Evolutionary conservation across 1,140 invertebrate species (phyloP).

Genomic region (Drosophila equinoxialis): DNA sequence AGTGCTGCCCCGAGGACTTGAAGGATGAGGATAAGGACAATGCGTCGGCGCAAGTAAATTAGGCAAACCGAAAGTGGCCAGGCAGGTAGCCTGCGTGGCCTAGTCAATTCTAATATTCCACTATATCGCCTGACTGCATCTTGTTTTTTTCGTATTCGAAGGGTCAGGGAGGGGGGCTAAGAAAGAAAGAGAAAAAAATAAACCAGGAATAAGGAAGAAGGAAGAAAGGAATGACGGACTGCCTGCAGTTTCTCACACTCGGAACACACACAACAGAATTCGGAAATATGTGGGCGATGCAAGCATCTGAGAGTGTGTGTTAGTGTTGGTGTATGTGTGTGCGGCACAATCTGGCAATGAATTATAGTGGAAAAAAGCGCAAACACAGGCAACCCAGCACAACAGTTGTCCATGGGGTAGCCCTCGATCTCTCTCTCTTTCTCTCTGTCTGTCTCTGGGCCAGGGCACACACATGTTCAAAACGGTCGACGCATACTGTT

Average conservation of each 20-base stretch:
- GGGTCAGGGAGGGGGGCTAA: conserved; percentile 27
- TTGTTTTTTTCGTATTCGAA: conserved; percentile 22
- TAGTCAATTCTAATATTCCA: conserved; percentile 63
- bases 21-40: conserved; percentile 36
- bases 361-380: conserved; percentile 46
- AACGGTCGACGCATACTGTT: conserved; percentile 51
- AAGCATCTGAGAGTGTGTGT: conserved; percentile 19
- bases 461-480: conserved; percentile 71
- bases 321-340: conserved; percentile 27
- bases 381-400: conserved; percentile 52
- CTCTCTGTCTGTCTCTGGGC: conserved; percentile 15
- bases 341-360: conserved; percentile 58
- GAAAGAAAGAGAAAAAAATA: neutral
- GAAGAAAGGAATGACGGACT: conserved; percentile 22
- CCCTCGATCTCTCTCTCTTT: conserved; percentile 23
- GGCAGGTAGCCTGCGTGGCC: conserved; percentile 55
- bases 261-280: conserved; percentile 24
- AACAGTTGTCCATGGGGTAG: conserved; percentile 62
- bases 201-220: conserved; percentile 28
- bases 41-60: conserved; percentile 73
- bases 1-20: neutral
- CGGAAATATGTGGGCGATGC: conserved; percentile 64
- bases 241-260: conserved; percentile 72
- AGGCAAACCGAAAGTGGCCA: conserved; percentile 77
- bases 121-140: conserved; percentile 72